Evolutionary conservation across 2,888 invertebrate species (phyloP), one percentile per base, ranked within the genome.

Genomic region (Deilephila porcellus): DNA sequence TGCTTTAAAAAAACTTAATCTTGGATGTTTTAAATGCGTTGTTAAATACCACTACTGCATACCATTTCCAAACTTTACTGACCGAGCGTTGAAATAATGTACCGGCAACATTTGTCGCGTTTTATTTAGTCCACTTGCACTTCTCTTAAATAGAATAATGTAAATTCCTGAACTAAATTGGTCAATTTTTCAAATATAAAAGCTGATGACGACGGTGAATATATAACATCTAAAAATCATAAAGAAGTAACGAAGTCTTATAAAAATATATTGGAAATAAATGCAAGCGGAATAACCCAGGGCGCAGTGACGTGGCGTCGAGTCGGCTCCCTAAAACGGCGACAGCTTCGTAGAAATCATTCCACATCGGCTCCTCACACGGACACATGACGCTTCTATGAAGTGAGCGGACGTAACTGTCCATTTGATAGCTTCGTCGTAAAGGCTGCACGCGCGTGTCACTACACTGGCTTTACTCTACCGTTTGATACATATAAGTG

Each of bases 251-350:
- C 45, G 14, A 14, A n/a, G 19, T 5, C 56, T 3, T 56, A 6
- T 19, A 56, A n/a, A 6, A 56, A 56, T 56, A 56, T n/a, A 56
- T 45, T 56, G 7, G 5, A 6, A 56, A 56, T 56, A n/a, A 56
- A 56, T 53, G 4, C n/a, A 6, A 14, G 14, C 56, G 6, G n/a
- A 19, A 56, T 17, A 56, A 56, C 17, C 34, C 34, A 37, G 64
- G 75, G 79, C 75, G 73, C 76, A 78, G 70, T 79, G 79, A 79
- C 76, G 72, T 75, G 78, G 83, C 86, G 85, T 85, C 83, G 82
- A 76, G 79, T 79, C 76, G 74, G 70, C 76, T 80, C 80, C 85
- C 82, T 85, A 83, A 86, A 85, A 85, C 79, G 86, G 86, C 72
- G 81, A 79, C 75, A 74, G 78, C 77, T 83, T 83, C 81, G 73